These are phyloP conservation scores for Odontesthes bonariensis DNA, from an alignment of 2,113 vertebrate species.

Conservation along the genomic window DNA sequence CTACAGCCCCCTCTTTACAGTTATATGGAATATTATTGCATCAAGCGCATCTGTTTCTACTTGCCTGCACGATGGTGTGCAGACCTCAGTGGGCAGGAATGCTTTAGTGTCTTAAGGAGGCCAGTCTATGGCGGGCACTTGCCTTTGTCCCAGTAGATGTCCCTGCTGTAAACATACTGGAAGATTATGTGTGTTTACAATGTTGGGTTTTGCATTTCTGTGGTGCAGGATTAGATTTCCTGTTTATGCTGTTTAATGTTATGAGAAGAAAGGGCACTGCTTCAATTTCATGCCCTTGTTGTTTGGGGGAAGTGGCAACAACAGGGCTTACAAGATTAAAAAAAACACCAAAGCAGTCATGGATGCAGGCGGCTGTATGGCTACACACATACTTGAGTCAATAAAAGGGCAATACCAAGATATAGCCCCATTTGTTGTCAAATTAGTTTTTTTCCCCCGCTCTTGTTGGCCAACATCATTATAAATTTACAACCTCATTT, in stretches of 20 bases:
- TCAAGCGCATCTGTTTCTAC: conserved; percentile 72
- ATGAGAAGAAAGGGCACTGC: conserved; percentile 50
- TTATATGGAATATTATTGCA: conserved; percentile 36
- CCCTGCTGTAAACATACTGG: conserved; percentile 33
- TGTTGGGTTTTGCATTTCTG: conserved; percentile 51
- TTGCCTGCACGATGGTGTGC: conserved; percentile 50
- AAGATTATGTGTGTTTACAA: conserved; percentile 62
- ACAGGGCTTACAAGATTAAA: conserved; percentile 26
- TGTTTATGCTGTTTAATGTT: conserved; percentile 66
- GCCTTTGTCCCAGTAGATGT: conserved; percentile 41
- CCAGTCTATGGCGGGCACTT: conserved; percentile 43
- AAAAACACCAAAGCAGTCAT: conserved; percentile 46
- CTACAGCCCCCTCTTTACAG: background rate
- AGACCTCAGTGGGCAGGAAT: conserved; percentile 71
- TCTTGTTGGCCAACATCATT: conserved; percentile 21
- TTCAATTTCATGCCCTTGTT: conserved; percentile 55
- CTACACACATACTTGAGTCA: conserved; percentile 21
- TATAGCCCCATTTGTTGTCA: conserved; percentile 18
- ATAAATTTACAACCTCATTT: conserved; percentile 53
- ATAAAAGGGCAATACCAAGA: conserved; percentile 7
- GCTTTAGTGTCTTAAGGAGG: conserved; percentile 60
- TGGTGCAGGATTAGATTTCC: conserved; percentile 69
- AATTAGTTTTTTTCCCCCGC: background rate
- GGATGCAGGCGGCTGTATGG: conserved; percentile 16
- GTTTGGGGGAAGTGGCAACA: conserved; percentile 16